Conservation (phyloP, 2,888 invertebrate species). For the Leptinotarsa haldemani region DNA sequence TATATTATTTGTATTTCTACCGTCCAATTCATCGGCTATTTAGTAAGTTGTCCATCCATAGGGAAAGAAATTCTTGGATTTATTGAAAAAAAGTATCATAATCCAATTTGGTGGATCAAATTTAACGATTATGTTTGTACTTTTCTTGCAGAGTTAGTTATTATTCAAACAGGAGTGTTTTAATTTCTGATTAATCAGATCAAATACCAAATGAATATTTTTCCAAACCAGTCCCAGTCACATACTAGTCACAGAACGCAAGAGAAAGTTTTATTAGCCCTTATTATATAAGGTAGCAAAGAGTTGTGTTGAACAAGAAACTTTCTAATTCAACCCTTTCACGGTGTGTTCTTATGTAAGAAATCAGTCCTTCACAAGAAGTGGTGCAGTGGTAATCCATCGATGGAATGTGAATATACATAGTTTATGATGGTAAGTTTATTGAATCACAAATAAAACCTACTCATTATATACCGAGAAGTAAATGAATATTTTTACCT, state of each 20-base stretch:
- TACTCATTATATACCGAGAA: too few species aligned
- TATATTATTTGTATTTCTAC: too few species aligned
- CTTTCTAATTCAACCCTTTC: conserved; percentile 40
- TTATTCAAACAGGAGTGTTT: too few species aligned
- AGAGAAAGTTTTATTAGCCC: conserved; percentile 31
- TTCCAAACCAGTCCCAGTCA: not conserved
- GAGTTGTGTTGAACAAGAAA: conserved; percentile 15
- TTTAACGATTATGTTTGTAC: not conserved
- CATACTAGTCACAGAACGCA: not conserved
- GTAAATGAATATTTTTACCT: too few species aligned
- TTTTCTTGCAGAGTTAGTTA: not conserved
- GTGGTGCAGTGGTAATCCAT: not conserved
- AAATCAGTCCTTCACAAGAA: conserved; percentile 24
- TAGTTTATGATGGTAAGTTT: too few species aligned
- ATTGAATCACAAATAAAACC: too few species aligned
- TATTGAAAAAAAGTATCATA: too few species aligned
- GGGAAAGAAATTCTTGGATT: too few species aligned
- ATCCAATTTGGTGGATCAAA: not conserved
- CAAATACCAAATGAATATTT: too few species aligned
- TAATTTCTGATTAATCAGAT: too few species aligned
- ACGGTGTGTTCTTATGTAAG: conserved; percentile 28
- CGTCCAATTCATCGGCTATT: too few species aligned
- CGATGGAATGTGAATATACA: not conserved
- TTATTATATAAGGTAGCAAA: conserved; percentile 26
- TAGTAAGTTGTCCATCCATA: too few species aligned